These are phyloP conservation scores for Drosophila neonasuta DNA, from an alignment of 2,888 invertebrate species.

Conservation along the genomic window DNA sequence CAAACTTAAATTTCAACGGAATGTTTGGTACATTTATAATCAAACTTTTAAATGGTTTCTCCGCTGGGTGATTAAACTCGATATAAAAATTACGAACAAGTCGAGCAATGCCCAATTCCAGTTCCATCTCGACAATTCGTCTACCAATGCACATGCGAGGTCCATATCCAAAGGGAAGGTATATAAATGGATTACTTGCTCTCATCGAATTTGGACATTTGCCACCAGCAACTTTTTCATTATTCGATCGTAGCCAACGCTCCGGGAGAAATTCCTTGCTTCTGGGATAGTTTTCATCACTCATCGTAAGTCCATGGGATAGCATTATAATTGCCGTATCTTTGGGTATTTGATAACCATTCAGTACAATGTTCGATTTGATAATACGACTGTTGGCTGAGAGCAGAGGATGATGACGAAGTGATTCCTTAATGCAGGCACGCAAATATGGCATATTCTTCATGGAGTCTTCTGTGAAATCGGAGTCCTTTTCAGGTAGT, in stretches of 20 bases:
- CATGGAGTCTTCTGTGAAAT: slow-evolving; percentile 83
- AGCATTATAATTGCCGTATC: slow-evolving; percentile 88
- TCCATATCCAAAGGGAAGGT: slow-evolving; percentile 88
- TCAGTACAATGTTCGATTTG: slow-evolving; percentile 84
- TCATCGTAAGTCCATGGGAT: slow-evolving; percentile 83
- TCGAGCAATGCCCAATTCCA: slow-evolving; percentile 84
- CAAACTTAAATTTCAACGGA: slow-evolving; percentile 81
- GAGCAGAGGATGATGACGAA: slow-evolving; percentile 85
- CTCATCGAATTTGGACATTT: slow-evolving; percentile 86
- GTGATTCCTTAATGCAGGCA: slow-evolving; percentile 89
- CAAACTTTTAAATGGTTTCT: slow-evolving; percentile 67
- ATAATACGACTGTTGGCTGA: slow-evolving; percentile 84
- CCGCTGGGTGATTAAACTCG: slow-evolving; percentile 73
- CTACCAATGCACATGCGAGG: slow-evolving; percentile 88
- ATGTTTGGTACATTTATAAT: slow-evolving; percentile 80
- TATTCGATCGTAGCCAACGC: slow-evolving; percentile 84
- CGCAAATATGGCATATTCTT: slow-evolving; percentile 85
- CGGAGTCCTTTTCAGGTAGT: slow-evolving; percentile 81
- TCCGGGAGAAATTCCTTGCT: slow-evolving; percentile 87
- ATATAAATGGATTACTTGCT: slow-evolving; percentile 72
- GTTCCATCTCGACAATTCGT: slow-evolving; percentile 89
- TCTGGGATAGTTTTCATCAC: slow-evolving; percentile 84
- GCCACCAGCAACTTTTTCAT: slow-evolving; percentile 82
- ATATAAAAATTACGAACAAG: slow-evolving; percentile 75
- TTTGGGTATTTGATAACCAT: slow-evolving; percentile 86